A percentile compares a stretch with the other conserved stretches of the same genome.
phyloP scores from a whole-genome alignment of 1,140 invertebrate genomes.

The Sesamia nonagrioides region DNA sequence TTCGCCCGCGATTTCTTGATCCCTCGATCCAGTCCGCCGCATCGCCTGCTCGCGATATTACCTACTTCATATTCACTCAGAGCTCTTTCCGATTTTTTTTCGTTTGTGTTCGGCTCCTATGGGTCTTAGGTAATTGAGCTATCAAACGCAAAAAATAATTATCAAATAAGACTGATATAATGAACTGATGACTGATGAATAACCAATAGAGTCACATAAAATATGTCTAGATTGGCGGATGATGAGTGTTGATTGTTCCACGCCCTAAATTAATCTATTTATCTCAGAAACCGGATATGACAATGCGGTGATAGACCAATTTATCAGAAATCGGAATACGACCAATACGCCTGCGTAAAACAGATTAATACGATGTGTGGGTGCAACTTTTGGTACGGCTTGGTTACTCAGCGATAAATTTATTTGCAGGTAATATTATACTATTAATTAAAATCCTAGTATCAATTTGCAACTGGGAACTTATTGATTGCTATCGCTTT shows the following conservation, averaged over 20 bases:
- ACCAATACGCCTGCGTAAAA: neutral
- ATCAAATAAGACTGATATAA: no score
- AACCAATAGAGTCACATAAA: no score
- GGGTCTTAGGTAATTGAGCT: no score
- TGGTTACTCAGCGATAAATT: neutral
- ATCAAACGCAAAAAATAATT: no score
- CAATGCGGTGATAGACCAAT: slow-evolving; percentile 22
- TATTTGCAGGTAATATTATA: neutral
- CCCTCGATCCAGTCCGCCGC: no score
- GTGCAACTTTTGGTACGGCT: neutral
- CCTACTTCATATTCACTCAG: no score
- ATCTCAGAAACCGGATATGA: slow-evolving; percentile 23
- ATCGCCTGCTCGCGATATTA: no score
- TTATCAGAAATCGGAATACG: slow-evolving; percentile 13
- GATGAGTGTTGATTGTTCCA: no score
- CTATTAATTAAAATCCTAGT: neutral
- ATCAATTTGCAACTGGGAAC: neutral
- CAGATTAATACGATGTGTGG: neutral
- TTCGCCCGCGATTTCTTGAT: no score
- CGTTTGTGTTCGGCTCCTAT: no score
- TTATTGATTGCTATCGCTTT: neutral
- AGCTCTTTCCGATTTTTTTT: no score
- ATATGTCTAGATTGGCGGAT: neutral
- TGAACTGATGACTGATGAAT: no score
- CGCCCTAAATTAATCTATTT: slow-evolving; percentile 32